Evolutionary conservation across 2,113 vertebrate species (phyloP).

Genomic region (Aythya baeri): DNA sequence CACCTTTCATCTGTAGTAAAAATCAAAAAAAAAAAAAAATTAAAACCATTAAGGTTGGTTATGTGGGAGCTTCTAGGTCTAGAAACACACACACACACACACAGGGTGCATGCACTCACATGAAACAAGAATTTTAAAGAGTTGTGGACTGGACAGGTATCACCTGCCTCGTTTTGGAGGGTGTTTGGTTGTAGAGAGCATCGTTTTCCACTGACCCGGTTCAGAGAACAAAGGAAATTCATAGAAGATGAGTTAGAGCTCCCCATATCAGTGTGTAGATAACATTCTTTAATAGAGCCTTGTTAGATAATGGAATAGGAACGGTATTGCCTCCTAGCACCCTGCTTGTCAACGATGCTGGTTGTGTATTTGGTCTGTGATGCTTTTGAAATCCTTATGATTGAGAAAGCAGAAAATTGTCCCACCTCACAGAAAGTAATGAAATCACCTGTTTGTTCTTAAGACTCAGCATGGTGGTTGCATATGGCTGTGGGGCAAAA

Average conservation of each 20-base stretch:
- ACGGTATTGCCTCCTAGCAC: neutral
- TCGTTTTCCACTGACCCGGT: neutral
- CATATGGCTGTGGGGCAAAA: neutral
- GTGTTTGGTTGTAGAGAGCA: neutral
- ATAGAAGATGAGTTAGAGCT: neutral
- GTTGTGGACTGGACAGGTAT: neutral
- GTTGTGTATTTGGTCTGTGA: neutral
- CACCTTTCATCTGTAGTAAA: neutral
- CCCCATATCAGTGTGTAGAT: neutral
- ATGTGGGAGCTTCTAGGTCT: neutral
- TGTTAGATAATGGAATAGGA: neutral
- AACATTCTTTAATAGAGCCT: neutral
- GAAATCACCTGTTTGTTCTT: neutral
- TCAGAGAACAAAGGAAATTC: neutral
- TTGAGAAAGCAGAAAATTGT: neutral
- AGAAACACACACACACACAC: neutral
- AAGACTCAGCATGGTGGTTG: neutral
- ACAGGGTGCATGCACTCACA: accelerated
- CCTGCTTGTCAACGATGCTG: neutral
- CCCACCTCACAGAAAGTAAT: neutral
- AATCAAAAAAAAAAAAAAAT: neutral
- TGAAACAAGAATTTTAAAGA: neutral
- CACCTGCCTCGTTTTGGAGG: neutral
- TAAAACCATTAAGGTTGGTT: neutral
- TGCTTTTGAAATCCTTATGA: constrained; percentile 1